Conservation (phyloP, 2,888 invertebrate species). For the Himalopsyche tibetana region DNA sequence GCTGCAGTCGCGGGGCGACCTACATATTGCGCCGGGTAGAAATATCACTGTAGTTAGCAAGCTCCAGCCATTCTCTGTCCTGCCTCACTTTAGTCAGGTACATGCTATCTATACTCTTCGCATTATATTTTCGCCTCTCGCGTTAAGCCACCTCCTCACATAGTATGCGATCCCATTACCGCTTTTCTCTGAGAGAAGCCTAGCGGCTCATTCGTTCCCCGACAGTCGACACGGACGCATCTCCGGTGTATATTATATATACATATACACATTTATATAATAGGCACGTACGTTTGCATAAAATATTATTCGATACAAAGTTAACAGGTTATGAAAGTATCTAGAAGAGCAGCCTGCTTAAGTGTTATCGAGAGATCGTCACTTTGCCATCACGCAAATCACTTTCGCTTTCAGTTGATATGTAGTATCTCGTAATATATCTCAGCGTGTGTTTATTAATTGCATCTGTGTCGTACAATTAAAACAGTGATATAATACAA, state of each 20-base stretch:
- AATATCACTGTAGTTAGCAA: slow-evolving; percentile 63
- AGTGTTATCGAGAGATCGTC: slow-evolving; percentile 16
- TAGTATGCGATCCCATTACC: slow-evolving; percentile 57
- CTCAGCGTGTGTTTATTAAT: slow-evolving; percentile 48
- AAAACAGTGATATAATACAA: slow-evolving; percentile 22
- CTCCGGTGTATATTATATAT: slow-evolving; percentile 53
- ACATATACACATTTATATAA: slow-evolving; percentile 50
- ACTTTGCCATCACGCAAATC: slow-evolving; percentile 40
- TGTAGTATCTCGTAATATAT: slow-evolving; percentile 22
- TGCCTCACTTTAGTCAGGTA: slow-evolving; percentile 63
- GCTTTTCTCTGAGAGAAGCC: slow-evolving; percentile 58
- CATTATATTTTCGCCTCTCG: slow-evolving; percentile 60
- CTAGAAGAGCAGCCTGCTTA: slow-evolving; percentile 19
- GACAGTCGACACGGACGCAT: slow-evolving; percentile 63
- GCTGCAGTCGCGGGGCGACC: slow-evolving; percentile 61
- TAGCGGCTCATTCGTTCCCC: slow-evolving; percentile 60
- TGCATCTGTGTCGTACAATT: slow-evolving; percentile 55
- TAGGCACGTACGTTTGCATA: slow-evolving; percentile 56
- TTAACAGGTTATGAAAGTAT: slow-evolving; percentile 49
- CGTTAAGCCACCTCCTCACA: slow-evolving; percentile 63
- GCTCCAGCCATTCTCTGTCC: slow-evolving; percentile 64
- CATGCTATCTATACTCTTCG: slow-evolving; percentile 56
- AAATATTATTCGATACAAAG: slow-evolving; percentile 36
- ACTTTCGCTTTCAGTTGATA: slow-evolving; percentile 55
- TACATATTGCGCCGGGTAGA: slow-evolving; percentile 63